Evolutionary conservation across 1,140 invertebrate genomes (phyloP).

Genomic region (Geopemphigus sp.): DNA sequence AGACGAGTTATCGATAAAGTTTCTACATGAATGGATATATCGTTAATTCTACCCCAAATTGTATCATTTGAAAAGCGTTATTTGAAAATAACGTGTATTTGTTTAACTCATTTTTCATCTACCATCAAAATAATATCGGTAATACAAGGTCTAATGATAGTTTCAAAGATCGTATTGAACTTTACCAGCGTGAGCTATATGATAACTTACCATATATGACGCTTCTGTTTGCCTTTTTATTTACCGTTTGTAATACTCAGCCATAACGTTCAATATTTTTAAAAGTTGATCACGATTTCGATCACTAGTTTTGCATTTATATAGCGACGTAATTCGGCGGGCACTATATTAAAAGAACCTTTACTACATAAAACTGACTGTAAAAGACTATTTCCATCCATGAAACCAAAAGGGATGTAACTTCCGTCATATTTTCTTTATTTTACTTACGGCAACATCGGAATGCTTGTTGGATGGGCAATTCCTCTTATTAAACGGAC

Average conservation of each 20-base stretch:
- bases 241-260: background rate
- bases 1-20: background rate
- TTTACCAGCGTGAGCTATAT: conserved; percentile 2
- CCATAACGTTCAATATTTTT: background rate
- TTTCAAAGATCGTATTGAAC: background rate
- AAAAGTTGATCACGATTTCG: background rate
- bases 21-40: background rate
- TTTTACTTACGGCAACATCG: background rate
- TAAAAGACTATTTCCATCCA: background rate
- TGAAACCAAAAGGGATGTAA: conserved; percentile 3
- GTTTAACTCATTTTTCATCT: background rate
- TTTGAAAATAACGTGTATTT: background rate
- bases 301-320: background rate
- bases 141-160: background rate
- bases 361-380: background rate
- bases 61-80: background rate
- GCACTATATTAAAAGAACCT: background rate
- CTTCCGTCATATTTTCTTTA: conserved; percentile 7
- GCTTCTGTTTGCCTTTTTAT: background rate
- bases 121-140: background rate
- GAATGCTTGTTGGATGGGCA: background rate
- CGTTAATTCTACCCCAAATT: background rate
- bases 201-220: conserved; percentile 1
- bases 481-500: no score
- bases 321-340: background rate